Evolutionary conservation across 1,140 invertebrate genomes (phyloP), one percentile per base, ranked within the genome.

Genomic region (Venustaconcha ellipsiformis): DNA sequence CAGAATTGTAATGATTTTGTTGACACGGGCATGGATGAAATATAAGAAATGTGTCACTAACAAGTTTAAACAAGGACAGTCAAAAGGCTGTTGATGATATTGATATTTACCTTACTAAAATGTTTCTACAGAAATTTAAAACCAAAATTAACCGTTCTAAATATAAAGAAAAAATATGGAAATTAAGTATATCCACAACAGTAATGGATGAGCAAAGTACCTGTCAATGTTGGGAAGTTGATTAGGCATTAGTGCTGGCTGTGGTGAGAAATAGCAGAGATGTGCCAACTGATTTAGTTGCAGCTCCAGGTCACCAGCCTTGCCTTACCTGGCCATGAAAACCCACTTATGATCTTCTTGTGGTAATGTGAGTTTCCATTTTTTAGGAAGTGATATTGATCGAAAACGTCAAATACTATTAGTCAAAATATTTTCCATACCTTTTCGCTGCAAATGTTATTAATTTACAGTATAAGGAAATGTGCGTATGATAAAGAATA

Each of bases 11-110:
- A 74, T 48, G 14, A 69, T 67, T 1, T 20, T 56, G 18, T 56
- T 56, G 20, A 69, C 73, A 63, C 67, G 69, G n/a, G 73, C 66
- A 37, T 63, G 56, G 30, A 67, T 74, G 66, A 60, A 74, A 74
- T 30, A 5, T 18, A 18, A 60, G 13, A 60, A 18, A 18, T 60
- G 6, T 37, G 2, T 37, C 8, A 37, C 37, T 0, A 37, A 37
- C 4, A 37, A 37, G 37, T 37, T 37, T 6, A 37, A 37, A 37
- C 37, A 37, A 37, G 4, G 8, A 37, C 37, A 37, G 8, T 37
- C 26, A 26, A 26, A n/a, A n/a, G 37, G 37, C 37, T 37, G 37
- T 4, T 37, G 37, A 37, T 37, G 37, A 37, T 37, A 37, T 0
- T 37, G 8, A 1, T 37, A 8, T 37, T 37, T 37, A 37, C 37